Evolutionary conservation across 1,140 invertebrate genomes (phyloP).

Genomic region (Elysia chlorotica): DNA sequence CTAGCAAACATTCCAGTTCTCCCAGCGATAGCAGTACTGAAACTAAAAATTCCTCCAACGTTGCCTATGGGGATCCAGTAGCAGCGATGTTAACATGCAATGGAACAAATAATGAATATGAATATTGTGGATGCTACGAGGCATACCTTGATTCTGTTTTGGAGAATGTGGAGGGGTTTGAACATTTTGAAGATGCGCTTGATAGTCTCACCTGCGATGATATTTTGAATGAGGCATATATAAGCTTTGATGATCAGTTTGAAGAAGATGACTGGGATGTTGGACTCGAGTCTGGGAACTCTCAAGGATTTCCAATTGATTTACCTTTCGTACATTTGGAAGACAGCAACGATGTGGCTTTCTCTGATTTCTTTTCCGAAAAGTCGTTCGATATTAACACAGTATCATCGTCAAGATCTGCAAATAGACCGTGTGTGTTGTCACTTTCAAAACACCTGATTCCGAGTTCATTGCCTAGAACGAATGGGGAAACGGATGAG

Average conservation of each 20-base stretch:
- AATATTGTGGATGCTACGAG: constrained; percentile 18
- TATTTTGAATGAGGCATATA: constrained; percentile 4
- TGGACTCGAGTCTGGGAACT: constrained; percentile 2
- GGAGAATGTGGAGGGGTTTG: constrained; percentile 5
- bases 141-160: constrained; percentile 11
- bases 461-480: too few relatives aligned
- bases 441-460: too few relatives aligned
- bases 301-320: neutral
- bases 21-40: neutral
- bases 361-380: too few relatives aligned
- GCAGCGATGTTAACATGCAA: neutral
- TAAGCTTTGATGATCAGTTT: constrained; percentile 15
- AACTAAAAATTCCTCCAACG: too few relatives aligned
- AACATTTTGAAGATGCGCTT: constrained; percentile 5
- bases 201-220: neutral
- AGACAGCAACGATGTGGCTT: neutral
- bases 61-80: neutral
- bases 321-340: neutral
- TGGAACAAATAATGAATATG: neutral
- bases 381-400: too few relatives aligned
- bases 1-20: neutral
- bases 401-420: too few relatives aligned
- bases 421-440: too few relatives aligned
- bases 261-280: constrained; percentile 23
- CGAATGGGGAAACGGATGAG: too few relatives aligned